Conservation (phyloP, 2,113 vertebrate genomes). For the Ictalurus furcatus region DNA sequence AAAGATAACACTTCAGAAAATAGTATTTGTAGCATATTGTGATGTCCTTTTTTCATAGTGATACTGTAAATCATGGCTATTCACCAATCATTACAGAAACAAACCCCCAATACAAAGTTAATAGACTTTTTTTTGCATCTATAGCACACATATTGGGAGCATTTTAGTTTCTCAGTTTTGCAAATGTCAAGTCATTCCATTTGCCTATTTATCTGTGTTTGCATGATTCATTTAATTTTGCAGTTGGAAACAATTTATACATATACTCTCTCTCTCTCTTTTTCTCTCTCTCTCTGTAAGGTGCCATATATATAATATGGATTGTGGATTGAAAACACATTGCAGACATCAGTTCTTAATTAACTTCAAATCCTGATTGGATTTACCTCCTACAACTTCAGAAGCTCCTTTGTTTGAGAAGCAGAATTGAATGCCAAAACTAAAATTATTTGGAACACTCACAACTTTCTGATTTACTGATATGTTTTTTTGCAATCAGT, state of each 20-base stretch:
- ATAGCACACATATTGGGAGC: not conserved
- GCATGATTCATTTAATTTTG: not conserved
- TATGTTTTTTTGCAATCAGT: not conserved
- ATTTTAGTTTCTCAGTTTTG: not conserved
- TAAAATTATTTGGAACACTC: not conserved
- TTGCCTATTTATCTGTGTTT: slow-evolving; percentile 6
- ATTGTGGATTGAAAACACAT: not conserved
- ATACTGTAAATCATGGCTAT: not conserved
- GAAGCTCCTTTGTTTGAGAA: not conserved
- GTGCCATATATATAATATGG: not conserved
- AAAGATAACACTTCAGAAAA: not conserved
- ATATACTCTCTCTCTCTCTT: no score
- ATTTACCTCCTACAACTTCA: not conserved
- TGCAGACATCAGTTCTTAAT: not conserved
- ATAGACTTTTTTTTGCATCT: not conserved
- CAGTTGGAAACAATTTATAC: not conserved
- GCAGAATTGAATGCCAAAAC: not conserved
- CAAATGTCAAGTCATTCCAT: slow-evolving; percentile 18
- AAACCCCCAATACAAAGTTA: no score
- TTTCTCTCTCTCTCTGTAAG: no score
- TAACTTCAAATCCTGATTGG: not conserved
- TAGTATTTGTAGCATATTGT: not conserved
- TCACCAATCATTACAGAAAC: not conserved
- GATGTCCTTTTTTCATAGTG: not conserved
- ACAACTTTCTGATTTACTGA: not conserved